Evolutionary conservation across 2,888 invertebrate species (phyloP), one percentile per base, ranked within the genome.

Genomic region (Noctuana brunneofusca): DNA sequence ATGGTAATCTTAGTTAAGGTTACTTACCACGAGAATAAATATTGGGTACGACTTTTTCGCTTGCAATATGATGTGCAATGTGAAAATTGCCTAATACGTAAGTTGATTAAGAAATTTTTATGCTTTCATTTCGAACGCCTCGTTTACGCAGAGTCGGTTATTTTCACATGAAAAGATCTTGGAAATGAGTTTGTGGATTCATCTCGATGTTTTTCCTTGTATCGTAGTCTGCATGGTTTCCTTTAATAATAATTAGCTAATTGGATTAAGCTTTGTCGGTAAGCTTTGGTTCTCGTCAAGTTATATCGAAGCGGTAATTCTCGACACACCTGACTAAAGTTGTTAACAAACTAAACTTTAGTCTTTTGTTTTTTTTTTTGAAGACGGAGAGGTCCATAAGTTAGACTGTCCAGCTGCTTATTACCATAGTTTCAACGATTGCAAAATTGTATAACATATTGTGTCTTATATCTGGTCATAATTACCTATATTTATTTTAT

Each of bases 71-170:
- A n/a, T 50, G 49, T 24, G 8, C 27, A 16, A 50, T 52, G 11
- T 9, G 4, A n/a, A 50, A 27, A 18, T 41, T 18, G 9, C 1
- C 27, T 41, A 9, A 32, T 58, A 58, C 49, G 30, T 58, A 58
- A 58, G 50, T 58, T 58, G 58, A 58, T 58, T 58, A 58, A 50
- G 41, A 58, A 52, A 41, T 50, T 50, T 50, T 58, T 58, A 58
- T 50, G 41, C 58, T 20, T 50, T 58, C 50, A 58, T 58, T 58
- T 58, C 27, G 49, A 38, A 20, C 35, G 38, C 38, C 38, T 50
- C 50, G 50, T 58, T 58, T 41, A 50, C 58, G 50, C 38, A 41
- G 18, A 50, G 58, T 49, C 38, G 35, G 41, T 58, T 58, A 58
- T 58, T 58, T 58, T 58, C 50, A 48, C 41, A 27, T 41, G 38